Conservation (phyloP, 2,113 vertebrate genomes). For the Pandion haliaetus region DNA sequence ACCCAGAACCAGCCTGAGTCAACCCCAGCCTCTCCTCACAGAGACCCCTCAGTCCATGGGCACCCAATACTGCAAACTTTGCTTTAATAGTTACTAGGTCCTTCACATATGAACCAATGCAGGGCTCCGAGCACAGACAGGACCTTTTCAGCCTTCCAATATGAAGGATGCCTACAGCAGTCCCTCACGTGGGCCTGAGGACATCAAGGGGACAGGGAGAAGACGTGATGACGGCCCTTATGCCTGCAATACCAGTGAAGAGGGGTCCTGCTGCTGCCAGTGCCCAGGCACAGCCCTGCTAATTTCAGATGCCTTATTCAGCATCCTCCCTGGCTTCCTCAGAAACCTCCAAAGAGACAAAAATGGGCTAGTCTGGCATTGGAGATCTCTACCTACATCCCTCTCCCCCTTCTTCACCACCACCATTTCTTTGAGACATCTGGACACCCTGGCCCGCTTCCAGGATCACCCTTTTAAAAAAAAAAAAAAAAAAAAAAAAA, state of each 20-base stretch:
- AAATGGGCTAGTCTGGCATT: background rate
- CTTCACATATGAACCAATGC: rapidly evolving
- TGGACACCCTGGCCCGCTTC: background rate
- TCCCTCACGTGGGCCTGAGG: rapidly evolving
- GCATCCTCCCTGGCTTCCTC: background rate
- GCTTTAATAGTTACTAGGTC: too few species aligned
- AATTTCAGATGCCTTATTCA: background rate
- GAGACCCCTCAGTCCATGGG: background rate
- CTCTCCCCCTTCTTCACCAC: background rate
- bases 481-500: too few species aligned
- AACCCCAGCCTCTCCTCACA: background rate
- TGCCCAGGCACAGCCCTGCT: background rate
- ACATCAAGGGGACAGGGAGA: background rate
- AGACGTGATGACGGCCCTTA: rapidly evolving
- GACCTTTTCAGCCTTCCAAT: too few species aligned
- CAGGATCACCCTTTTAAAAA: background rate
- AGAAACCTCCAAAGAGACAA: background rate
- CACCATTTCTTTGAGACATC: background rate
- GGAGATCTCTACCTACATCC: background rate
- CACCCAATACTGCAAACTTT: too few species aligned
- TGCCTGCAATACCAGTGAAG: rapidly evolving
- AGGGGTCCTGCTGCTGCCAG: background rate
- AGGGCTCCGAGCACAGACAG: background rate
- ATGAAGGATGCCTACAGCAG: background rate
- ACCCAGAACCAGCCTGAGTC: background rate